Evolutionary conservation across 1,140 invertebrate genomes (phyloP), one percentile per base, ranked within the genome.

Genomic region (Meloidogyne exigua): DNA sequence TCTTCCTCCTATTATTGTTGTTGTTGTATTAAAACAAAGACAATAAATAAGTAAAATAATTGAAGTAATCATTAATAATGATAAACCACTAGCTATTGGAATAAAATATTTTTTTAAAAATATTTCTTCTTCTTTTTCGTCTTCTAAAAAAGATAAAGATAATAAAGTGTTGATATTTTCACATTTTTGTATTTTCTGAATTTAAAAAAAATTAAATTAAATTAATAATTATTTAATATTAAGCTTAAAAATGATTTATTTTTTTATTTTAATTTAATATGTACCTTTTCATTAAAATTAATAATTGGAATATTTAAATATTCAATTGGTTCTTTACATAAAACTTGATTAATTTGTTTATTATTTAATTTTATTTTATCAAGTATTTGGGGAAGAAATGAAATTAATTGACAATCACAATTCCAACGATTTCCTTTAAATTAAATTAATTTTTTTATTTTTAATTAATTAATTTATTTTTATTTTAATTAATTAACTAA

Each of bases 261-360:
- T n/a, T n/a, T 69, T 69, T 69, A 23, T 28, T 28, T 39, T 36
- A 12, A 69, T 28, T n/a, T n/a, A n/a, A n/a, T 11, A 23, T 68
- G 7, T 28, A 69, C 28, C 21, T 44, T 49, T 23, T 25, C 23
- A 44, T 25, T 62, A 70, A 42, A 44, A 9, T 57, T 26, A 44
- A 42, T 39, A 5, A 70, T 36, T 2, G 44, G 44, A 44, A 70
- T 18, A 21, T 70, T 62, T 3, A 44, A 28, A 36, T 57, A 70
- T 70, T 70, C 68, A 57, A 44, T 62, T 57, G 68, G 68, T 15
- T 44, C 36, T 18, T 44, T 62, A 44, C 68, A 70, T 57, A 70
- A 25, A 10, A 42, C 18, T 18, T 42, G 7, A n/a, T 57, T n/a
- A 70, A 28, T 44, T 18, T 10, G 2, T 21, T 69, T 12, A 15